phyloP scores from a whole-genome alignment of 2,113 vertebrate species.

The Damaliscus lunatus region DNA sequence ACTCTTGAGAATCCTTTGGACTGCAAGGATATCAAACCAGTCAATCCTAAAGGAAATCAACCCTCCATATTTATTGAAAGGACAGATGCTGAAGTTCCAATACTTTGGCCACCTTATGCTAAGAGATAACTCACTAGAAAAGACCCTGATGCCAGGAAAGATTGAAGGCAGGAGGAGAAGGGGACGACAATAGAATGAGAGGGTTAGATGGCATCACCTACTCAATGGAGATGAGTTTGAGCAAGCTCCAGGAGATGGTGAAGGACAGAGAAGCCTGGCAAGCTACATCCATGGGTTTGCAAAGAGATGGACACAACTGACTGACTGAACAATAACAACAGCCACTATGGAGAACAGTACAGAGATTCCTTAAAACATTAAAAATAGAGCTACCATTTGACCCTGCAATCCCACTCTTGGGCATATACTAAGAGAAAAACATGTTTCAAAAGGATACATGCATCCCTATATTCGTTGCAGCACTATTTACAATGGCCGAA shows the following conservation, averaged over 20 bases:
- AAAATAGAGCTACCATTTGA: neutral
- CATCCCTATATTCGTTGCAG: neutral
- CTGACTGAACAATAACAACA: neutral
- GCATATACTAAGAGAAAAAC: neutral
- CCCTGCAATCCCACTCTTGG: neutral
- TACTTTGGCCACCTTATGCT: neutral
- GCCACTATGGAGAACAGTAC: neutral
- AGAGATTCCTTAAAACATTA: neutral
- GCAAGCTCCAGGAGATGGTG: neutral
- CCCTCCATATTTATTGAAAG: neutral
- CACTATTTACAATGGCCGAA: neutral
- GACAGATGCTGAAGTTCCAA: neutral
- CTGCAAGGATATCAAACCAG: neutral
- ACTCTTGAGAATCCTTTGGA: neutral
- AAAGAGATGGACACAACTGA: neutral
- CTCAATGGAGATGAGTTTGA: neutral
- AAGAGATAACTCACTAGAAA: neutral
- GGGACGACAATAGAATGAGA: neutral
- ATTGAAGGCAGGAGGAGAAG: neutral
- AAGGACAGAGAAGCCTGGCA: neutral
- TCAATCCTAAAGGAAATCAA: neutral
- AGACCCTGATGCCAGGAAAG: neutral
- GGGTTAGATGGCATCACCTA: neutral
- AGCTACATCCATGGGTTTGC: neutral
- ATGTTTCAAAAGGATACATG: neutral